phyloP scores from a whole-genome alignment of 2,797 vertebrate species.

The Crenuchus spilurus region DNA sequence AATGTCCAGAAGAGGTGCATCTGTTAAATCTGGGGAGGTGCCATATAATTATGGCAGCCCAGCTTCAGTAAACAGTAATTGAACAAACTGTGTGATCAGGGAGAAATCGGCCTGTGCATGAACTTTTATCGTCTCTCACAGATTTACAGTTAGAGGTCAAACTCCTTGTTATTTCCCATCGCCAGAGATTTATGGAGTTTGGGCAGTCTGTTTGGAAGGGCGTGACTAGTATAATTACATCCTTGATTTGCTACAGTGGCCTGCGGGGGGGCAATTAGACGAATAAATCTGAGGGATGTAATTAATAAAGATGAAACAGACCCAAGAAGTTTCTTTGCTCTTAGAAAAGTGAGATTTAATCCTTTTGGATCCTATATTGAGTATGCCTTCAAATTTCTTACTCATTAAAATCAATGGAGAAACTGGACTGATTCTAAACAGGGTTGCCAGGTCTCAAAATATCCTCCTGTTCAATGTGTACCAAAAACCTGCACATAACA shows the following conservation, averaged over 20 bases:
- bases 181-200: constrained; percentile 69
- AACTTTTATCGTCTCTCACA: constrained; percentile 60
- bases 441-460: no score
- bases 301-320: constrained; percentile 55
- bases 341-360: constrained; percentile 8
- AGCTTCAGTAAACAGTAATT: constrained; percentile 37
- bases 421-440: no score
- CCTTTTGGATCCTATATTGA: no score
- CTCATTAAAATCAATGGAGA: no score
- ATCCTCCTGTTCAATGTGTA: no score
- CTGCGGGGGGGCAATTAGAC: constrained; percentile 50
- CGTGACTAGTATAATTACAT: constrained; percentile 63
- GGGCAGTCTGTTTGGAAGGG: constrained; percentile 59
- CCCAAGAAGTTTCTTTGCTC: constrained; percentile 30
- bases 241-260: constrained; percentile 55
- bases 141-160: constrained; percentile 68
- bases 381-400: no score
- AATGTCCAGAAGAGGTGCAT: not conserved
- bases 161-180: constrained; percentile 61
- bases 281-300: constrained; percentile 53
- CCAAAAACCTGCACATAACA: no score
- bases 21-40: constrained; percentile 19
- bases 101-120: constrained; percentile 49
- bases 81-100: constrained; percentile 61
- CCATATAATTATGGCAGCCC: constrained; percentile 21